Percentiles rank a stretch among this genome's conserved stretches.
Evolutionary conservation across 2,113 vertebrate genomes (phyloP).

Genomic region (Caloenas nicobarica): DNA sequence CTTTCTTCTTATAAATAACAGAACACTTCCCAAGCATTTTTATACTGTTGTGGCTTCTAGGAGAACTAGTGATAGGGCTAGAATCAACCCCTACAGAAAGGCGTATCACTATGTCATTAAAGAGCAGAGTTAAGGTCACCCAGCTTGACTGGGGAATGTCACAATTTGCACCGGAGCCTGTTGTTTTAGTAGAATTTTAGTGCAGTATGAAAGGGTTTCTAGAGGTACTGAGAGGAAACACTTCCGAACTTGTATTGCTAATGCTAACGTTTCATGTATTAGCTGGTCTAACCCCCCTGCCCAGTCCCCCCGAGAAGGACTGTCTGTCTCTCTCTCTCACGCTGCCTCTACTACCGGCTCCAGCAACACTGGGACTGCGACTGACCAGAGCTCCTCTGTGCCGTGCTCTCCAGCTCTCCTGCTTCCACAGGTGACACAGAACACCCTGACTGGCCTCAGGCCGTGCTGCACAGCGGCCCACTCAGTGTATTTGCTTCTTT

Average conservation of each 20-base stretch:
- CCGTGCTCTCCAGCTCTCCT: fast-evolving
- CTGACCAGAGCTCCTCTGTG: neutral
- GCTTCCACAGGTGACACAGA: neutral
- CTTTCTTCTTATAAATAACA: neutral
- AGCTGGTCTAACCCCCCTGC: neutral
- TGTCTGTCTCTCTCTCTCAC: neutral
- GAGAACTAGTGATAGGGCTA: neutral
- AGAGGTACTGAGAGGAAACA: neutral
- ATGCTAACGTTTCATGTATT: neutral
- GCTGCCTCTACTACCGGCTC: neutral
- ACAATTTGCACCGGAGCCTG: neutral
- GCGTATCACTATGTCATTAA: neutral
- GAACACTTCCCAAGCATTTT: neutral
- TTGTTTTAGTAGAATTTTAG: neutral
- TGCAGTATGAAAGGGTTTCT: neutral
- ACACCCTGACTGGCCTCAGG: fast-evolving
- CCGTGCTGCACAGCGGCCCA: fast-evolving
- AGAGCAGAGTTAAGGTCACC: neutral
- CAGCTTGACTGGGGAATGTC: neutral
- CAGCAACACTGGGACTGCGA: neutral
- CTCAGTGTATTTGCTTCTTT: fast-evolving
- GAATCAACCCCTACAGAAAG: neutral
- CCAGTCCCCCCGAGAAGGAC: neutral
- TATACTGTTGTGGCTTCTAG: neutral
- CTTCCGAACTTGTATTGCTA: neutral